These are phyloP conservation scores for Calyptomena viridis DNA, from an alignment of 2,113 vertebrate genomes.

Conservation along the genomic window DNA sequence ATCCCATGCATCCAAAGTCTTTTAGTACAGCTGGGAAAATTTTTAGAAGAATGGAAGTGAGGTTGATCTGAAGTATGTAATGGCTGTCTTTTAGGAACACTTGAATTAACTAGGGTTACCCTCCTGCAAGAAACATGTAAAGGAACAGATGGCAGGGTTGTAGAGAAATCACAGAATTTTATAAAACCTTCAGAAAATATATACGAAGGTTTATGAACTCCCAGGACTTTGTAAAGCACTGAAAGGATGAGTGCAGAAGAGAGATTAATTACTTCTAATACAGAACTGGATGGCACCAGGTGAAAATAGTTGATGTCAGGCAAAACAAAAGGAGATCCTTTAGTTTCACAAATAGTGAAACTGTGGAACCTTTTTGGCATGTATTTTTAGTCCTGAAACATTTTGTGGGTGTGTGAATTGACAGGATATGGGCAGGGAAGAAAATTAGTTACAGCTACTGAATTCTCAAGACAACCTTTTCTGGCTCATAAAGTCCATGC, in stretches of 20 bases:
- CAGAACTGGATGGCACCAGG: not conserved
- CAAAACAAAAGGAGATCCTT: not conserved
- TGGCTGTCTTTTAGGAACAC: not conserved
- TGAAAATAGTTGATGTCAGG: not conserved
- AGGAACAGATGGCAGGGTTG: not conserved
- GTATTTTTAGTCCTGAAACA: not conserved
- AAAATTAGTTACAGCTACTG: not conserved
- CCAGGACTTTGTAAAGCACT: not conserved
- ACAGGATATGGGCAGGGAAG: not conserved
- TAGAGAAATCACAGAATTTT: not conserved
- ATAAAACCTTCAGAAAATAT: not conserved
- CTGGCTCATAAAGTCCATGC: not conserved
- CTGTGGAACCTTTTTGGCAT: not conserved
- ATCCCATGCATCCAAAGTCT: not conserved
- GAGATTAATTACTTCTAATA: not conserved
- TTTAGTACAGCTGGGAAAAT: not conserved
- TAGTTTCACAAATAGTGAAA: not conserved
- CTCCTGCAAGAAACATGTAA: not conserved
- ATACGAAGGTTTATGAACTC: not conserved
- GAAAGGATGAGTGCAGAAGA: not conserved
- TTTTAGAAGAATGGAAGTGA: not conserved
- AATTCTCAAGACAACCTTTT: not conserved
- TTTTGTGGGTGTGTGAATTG: not conserved
- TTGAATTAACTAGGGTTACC: not conserved
- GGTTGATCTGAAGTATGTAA: not conserved